These are phyloP conservation scores for Peromyscus attwateri DNA, from an alignment of 2,797 vertebrate genomes.

Conservation along the genomic window DNA sequence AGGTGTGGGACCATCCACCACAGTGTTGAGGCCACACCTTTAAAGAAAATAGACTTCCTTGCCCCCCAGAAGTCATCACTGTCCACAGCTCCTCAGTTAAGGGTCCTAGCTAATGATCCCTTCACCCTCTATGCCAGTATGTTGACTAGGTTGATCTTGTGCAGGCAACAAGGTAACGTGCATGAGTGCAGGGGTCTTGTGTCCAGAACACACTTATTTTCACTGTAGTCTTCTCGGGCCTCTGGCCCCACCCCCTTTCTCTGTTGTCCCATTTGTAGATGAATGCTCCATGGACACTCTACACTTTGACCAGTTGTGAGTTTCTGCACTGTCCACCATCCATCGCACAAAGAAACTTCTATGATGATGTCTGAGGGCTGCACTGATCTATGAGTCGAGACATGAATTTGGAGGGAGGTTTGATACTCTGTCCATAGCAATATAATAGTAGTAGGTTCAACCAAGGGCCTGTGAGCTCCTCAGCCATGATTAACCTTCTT, in stretches of 20 bases:
- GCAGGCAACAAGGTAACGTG: too few species aligned
- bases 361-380: neutral
- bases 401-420: neutral
- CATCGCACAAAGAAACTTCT: too few species aligned
- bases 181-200: too few species aligned
- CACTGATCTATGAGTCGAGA: neutral
- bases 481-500: neutral
- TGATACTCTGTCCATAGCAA: neutral
- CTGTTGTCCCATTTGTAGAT: too few species aligned
- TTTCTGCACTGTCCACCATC: neutral
- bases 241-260: too few species aligned
- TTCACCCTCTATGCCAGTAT: neutral
- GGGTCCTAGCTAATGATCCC: too few species aligned
- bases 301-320: neutral
- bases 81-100: neutral
- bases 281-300: neutral
- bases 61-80: neutral
- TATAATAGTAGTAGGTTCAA: neutral
- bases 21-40: neutral
- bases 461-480: neutral
- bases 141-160: neutral
- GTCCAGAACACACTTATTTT: neutral
- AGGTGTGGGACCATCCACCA: too few species aligned
- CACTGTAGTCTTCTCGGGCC: neutral
- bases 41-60: neutral